phyloP scores from a whole-genome alignment of 2,113 vertebrate species.

The Nycticryphes semicollaris region DNA sequence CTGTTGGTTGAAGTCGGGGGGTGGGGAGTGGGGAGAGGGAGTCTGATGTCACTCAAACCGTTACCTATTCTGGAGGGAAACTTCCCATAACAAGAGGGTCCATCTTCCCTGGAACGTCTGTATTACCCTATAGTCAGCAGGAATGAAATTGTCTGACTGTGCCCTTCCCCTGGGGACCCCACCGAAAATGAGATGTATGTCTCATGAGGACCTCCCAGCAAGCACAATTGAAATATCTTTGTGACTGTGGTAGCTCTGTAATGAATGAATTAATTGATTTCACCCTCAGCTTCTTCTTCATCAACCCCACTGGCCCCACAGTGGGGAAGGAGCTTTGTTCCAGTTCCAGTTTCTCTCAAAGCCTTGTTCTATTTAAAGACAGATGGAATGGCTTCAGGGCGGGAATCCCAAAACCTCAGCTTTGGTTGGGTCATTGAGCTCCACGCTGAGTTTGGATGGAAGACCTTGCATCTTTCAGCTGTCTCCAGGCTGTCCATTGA shows the following conservation, averaged over 20 bases:
- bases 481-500: neutral
- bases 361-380: conserved; percentile 18
- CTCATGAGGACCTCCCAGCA: conserved; percentile 51
- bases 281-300: conserved; percentile 52
- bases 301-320: neutral
- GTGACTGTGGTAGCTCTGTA: conserved; percentile 24
- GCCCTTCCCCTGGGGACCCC: neutral
- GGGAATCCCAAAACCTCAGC: neutral
- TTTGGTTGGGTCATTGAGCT: neutral
- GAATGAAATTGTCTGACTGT: conserved; percentile 7
- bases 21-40: too few relatives aligned
- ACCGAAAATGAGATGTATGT: conserved; percentile 52
- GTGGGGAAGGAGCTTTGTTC: conserved; percentile 50
- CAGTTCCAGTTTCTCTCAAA: conserved; percentile 34
- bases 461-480: neutral
- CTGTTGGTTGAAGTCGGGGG: neutral
- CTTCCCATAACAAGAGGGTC: neutral
- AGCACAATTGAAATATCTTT: conserved; percentile 51
- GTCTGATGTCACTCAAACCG: neutral
- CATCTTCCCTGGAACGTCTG: accelerated
- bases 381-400: neutral
- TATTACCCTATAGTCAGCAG: conserved; percentile 12
- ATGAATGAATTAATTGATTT: conserved; percentile 70
- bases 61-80: neutral
- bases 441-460: neutral